Conservation (phyloP, 1,140 invertebrate species). For the Sitobion miscanthi region DNA sequence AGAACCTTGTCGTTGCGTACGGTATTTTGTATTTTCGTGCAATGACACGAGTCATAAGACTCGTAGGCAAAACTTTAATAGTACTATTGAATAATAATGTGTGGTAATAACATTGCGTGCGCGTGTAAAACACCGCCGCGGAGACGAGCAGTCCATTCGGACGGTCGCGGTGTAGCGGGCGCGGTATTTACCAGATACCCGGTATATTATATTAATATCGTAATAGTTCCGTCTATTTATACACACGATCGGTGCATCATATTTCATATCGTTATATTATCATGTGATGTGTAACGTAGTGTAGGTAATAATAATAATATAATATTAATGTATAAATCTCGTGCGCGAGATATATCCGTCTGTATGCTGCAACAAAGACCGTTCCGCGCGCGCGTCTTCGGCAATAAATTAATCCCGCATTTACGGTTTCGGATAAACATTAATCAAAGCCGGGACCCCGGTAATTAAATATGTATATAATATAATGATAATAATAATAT, state of each 20-base stretch:
- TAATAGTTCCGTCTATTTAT: neutral
- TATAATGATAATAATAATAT: neutral
- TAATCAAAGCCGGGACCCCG: constrained; percentile 17
- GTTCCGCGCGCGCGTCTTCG: neutral
- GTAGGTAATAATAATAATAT: neutral
- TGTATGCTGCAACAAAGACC: neutral
- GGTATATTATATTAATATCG: neutral
- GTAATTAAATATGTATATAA: constrained; percentile 11
- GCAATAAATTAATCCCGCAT: constrained; percentile 13
- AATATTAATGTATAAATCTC: neutral
- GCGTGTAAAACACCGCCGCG: neutral
- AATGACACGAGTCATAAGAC: neutral
- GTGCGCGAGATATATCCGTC: neutral
- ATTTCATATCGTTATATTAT: neutral
- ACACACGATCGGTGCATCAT: neutral
- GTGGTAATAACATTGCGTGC: neutral
- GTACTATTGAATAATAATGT: neutral
- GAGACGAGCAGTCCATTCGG: neutral
- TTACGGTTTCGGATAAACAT: constrained; percentile 22
- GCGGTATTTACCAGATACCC: neutral
- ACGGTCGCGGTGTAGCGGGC: neutral
- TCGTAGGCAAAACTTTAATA: neutral
- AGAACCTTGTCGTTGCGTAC: neutral
- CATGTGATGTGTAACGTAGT: neutral
- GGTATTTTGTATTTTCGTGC: neutral